A percentile compares a stretch with the other conserved stretches of the same genome.
These are phyloP conservation scores for Drosophila nigromelanica DNA, from an alignment of 1,140 invertebrate genomes.

Conservation along the genomic window DNA sequence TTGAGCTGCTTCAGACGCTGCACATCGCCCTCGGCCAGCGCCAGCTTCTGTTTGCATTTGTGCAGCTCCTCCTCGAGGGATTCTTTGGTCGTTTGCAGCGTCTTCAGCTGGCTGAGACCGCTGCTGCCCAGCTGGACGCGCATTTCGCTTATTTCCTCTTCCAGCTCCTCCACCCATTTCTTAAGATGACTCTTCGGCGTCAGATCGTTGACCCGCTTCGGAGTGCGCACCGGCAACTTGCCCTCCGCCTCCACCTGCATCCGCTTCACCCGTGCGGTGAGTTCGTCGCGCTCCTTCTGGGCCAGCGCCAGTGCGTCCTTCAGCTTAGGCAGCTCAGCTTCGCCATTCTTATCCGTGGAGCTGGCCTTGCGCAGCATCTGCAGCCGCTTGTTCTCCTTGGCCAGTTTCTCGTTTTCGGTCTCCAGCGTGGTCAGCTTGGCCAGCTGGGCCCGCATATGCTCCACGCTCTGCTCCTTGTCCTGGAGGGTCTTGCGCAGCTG, in stretches of 20 bases:
- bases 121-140: slow-evolving; percentile 65
- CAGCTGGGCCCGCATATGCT: slow-evolving; percentile 89
- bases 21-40: slow-evolving; percentile 69
- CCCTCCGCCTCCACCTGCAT: slow-evolving; percentile 68
- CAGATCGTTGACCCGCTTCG: slow-evolving; percentile 75
- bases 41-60: slow-evolving; percentile 68
- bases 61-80: slow-evolving; percentile 68
- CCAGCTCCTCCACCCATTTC: slow-evolving; percentile 82
- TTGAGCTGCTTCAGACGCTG: slow-evolving; percentile 65
- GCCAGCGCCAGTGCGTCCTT: slow-evolving; percentile 63
- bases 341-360: slow-evolving; percentile 54
- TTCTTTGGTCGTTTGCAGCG: slow-evolving; percentile 66
- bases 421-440: slow-evolving; percentile 88
- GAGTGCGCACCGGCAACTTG: slow-evolving; percentile 66
- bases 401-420: slow-evolving; percentile 89
- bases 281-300: slow-evolving; percentile 69
- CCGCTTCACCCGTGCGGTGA: slow-evolving; percentile 64
- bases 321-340: slow-evolving; percentile 58
- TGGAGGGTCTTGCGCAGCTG: slow-evolving; percentile 90
- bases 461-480: slow-evolving; percentile 92
- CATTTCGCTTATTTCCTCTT: slow-evolving; percentile 80
- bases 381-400: slow-evolving; percentile 88
- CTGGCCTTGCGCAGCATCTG: slow-evolving; percentile 50
- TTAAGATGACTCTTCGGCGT: slow-evolving; percentile 81
- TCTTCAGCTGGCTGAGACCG: slow-evolving; percentile 61